Base-by-base conservation (phyloP, 2,797 vertebrate genomes). In the Hippoglossus hippoglossus region DNA sequence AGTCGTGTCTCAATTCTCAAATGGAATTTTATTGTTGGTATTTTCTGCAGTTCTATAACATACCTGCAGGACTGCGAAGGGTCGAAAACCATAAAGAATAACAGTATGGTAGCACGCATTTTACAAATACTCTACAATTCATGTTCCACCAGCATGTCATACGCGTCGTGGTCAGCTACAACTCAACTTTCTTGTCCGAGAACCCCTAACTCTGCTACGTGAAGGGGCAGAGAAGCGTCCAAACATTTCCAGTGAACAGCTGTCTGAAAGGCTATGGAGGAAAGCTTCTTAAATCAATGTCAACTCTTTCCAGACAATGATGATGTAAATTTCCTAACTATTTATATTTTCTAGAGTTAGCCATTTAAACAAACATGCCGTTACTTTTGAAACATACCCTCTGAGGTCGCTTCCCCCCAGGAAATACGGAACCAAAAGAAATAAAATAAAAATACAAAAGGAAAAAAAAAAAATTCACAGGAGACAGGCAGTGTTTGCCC, bases 21-120 rank as follows among this genome's bases (percentile, higher is more conserved):
- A 85, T 89, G 80, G 79, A 88, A 77, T 89, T 93, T 87, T 93
- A 92, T 92, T 92, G 80, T 87, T 65, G 13, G 70, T 85, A 75
- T 21, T 79, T 86, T 88, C 31, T 83, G 58, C 46, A 75, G 68
- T 81, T 85, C 78, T 79, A 83, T 87, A 79, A 88, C 80, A 90
- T 79, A 80, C 80, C 87, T 80, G 87, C 82, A 80, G 85, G 75
- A 81, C 81, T 81, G 80, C 71, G 68, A 86, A 83, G 84, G 81
- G 52, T 90, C 82, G 74, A 8, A 84, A 91, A 88, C 75, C 82
- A 75, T 80, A 75, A 71, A 63, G 75, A 73, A 36, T 72, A 59
- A 78, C 58, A 81, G 70, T 67, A 84, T 75, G 75, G 78, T 62
- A 71, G 75, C 79, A 77, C 68, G 46, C 73, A 52, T 68, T 81